Evolutionary conservation across 2,797 vertebrate species (phyloP), one percentile per base, ranked within the genome.

Genomic region (Hypotaenidia okinawae): DNA sequence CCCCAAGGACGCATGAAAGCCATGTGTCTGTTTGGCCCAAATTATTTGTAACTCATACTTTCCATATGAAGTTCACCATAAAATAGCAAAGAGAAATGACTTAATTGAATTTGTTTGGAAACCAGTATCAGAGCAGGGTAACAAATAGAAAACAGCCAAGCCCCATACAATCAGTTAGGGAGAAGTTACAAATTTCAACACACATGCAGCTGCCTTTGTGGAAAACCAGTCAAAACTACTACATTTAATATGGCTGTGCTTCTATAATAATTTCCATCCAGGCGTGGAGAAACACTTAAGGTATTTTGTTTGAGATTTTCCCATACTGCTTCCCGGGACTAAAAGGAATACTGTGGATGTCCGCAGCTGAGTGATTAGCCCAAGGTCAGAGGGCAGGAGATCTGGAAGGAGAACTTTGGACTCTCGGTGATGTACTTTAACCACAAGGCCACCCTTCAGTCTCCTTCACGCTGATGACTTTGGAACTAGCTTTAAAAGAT

Each of bases 401-500:
- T 80, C 15, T 68, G 81, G 41, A 89, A 81, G 84, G 43, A 86
- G 58, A 91, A 90, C 30, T 92, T 30, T 28, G 58, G 75, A 72
- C 51, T 72, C 64, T n/a, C 1, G 0, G 37, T 89, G 70, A 80
- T 93, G 61, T 68, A 61, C 81, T 93, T 90, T 59, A 92, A 82
- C 86, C 86, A 92, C 67, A 89, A 89, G 54, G 47, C 72, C 64
- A 90, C 72, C 51, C 73, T 87, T 95, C 92, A 90, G 86, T 87
- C 75, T 93, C 90, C 95, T 97, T 96, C 92, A 95, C 8, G 2
- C 86, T 85, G 90, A 89, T 78, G 93, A 93, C 94, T 96, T 96
- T 95, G 84, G 93, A 96, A 96, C 93, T 93, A 75, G 91, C 93
- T 96, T 96, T 94, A 92, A 97, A 95, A 96, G 84, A 95, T 92